phyloP scores from a whole-genome alignment of 2,888 invertebrate species.

The Pollenia griseotomentosa region DNA sequence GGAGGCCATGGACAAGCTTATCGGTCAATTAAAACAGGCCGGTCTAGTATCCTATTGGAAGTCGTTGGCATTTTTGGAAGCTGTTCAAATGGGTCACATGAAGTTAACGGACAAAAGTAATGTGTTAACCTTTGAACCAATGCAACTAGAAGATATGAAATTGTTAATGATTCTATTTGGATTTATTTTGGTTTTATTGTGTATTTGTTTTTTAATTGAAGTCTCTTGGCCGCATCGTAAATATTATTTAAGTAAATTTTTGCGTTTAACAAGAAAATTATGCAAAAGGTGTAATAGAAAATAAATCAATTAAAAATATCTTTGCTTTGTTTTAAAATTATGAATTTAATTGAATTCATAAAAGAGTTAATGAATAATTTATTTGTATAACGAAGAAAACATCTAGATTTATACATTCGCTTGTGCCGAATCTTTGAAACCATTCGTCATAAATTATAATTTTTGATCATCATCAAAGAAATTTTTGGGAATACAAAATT shows the following conservation, averaged over 20 bases:
- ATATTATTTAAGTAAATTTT: not conserved
- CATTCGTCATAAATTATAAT: too few species aligned
- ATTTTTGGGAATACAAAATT: too few species aligned
- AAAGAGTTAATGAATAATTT: too few species aligned
- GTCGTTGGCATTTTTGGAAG: slow-evolving; percentile 63
- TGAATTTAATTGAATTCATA: too few species aligned
- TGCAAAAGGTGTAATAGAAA: too few species aligned
- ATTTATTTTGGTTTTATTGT: not conserved
- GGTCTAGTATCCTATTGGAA: slow-evolving; percentile 73
- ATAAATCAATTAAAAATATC: too few species aligned
- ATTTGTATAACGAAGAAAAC: too few species aligned
- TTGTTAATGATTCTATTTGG: slow-evolving; percentile 55
- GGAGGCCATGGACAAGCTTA: slow-evolving; percentile 63
- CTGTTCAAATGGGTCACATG: slow-evolving; percentile 47
- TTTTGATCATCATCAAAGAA: too few species aligned
- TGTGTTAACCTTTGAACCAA: slow-evolving; percentile 55
- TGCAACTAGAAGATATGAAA: slow-evolving; percentile 69
- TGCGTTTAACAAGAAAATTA: too few species aligned
- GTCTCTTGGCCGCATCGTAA: slow-evolving; percentile 26
- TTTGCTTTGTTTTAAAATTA: too few species aligned
- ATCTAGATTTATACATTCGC: too few species aligned
- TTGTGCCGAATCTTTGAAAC: too few species aligned
- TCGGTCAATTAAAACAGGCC: slow-evolving; percentile 59
- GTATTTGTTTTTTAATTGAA: slow-evolving; percentile 58
- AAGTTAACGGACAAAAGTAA: slow-evolving; percentile 48